A percentile compares a stretch with the other conserved stretches of the same genome.
phyloP scores from a whole-genome alignment of 2,113 vertebrate species.

The Dicaeum eximium region DNA sequence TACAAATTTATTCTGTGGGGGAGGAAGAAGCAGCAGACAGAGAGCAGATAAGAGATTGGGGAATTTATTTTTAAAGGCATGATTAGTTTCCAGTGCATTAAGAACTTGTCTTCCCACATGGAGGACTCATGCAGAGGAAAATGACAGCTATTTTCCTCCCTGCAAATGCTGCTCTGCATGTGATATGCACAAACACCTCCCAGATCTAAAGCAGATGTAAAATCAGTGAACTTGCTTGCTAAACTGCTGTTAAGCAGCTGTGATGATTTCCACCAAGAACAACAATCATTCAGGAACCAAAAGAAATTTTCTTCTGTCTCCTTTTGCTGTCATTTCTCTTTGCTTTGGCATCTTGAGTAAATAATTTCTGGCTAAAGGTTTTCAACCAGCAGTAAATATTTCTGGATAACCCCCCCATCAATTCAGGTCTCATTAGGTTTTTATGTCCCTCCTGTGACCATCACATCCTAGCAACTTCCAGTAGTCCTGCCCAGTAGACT shows the following conservation, averaged over 20 bases:
- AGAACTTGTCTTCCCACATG: background rate
- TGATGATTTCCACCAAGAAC: background rate
- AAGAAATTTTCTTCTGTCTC: background rate
- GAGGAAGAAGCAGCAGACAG: background rate
- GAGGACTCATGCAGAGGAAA: background rate
- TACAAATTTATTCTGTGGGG: constrained; percentile 86
- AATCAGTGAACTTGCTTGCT: background rate
- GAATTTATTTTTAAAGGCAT: background rate
- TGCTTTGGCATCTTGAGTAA: background rate
- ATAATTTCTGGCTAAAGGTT: background rate
- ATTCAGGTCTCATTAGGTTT: background rate
- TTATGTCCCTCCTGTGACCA: background rate
- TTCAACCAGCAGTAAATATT: background rate
- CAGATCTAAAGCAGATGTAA: background rate
- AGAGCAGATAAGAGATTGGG: background rate
- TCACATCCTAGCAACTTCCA: background rate
- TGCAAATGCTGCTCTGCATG: background rate
- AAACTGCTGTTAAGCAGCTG: background rate
- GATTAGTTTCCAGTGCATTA: background rate
- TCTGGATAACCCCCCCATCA: background rate
- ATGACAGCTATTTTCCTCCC: background rate
- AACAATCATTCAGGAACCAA: background rate
- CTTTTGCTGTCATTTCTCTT: background rate
- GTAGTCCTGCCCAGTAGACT: background rate
- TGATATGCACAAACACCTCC: background rate